A percentile compares a stretch with the other conserved stretches of the same genome.
Conservation (phyloP, 1,140 invertebrate species). For the Spodoptera frugiperda region DNA sequence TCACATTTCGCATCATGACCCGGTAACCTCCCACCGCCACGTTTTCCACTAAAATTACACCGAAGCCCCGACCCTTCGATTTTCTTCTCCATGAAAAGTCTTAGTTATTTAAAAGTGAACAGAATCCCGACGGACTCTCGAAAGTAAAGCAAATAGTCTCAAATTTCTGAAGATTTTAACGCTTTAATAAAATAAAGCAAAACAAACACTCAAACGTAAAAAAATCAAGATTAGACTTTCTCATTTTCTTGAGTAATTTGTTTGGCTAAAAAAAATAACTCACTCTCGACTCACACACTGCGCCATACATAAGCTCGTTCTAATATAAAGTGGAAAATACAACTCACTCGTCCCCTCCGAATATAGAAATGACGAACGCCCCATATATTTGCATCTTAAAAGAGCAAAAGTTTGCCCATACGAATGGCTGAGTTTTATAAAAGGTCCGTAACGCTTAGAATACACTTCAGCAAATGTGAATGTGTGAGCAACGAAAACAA, state of each 20-base stretch:
- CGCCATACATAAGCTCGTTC: not conserved
- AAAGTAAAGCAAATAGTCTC: conserved; percentile 34
- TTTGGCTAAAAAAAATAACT: not conserved
- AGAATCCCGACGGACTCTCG: conserved; percentile 15
- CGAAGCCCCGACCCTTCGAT: not conserved
- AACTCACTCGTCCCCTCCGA: conserved; percentile 6
- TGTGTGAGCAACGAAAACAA: conserved; percentile 7
- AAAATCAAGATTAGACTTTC: too few species aligned
- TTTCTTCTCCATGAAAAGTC: conserved; percentile 35
- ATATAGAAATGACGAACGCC: conserved; percentile 42
- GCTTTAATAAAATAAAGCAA: not conserved
- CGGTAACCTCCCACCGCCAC: conserved; percentile 11
- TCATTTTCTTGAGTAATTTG: too few species aligned
- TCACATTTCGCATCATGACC: conserved; percentile 36
- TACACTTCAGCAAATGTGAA: conserved; percentile 18
- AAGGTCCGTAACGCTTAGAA: conserved; percentile 20
- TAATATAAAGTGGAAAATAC: conserved; percentile 15
- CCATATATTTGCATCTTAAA: conserved; percentile 47
- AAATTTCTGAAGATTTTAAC: conserved; percentile 16
- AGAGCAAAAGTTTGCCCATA: conserved; percentile 43
- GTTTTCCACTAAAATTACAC: conserved; percentile 30
- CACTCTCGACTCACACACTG: not conserved
- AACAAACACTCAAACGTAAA: too few species aligned
- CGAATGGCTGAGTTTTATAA: conserved; percentile 42
- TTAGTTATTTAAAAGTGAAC: conserved; percentile 39